Evolutionary conservation across 1,140 invertebrate species (phyloP), one percentile per base, ranked within the genome.

Genomic region (Ceratoteleas bidentatus): DNA sequence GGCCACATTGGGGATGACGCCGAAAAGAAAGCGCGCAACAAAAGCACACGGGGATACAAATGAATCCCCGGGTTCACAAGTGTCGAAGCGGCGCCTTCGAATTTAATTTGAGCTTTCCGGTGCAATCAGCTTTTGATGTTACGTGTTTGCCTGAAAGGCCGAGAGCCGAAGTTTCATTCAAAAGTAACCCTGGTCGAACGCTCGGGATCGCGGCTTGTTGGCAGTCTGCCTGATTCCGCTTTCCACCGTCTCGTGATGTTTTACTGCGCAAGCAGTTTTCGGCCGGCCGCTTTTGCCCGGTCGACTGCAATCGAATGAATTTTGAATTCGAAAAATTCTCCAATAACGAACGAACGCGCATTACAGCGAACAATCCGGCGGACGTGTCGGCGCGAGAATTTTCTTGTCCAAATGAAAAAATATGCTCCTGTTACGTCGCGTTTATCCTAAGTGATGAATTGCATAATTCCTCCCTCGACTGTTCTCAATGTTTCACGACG

Each of bases 81-180:
- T 79, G 74, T 77, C 74, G 68, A 73, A 79, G 68, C 66, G 68
- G 68, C 72, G 56, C 43, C 53, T 62, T 58, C 60, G 68, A 81
- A 81, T 70, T 74, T 62, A 75, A 79, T 72, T 72, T 72, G 56
- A 65, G 61, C 60, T 70, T 70, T 68, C 57, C 45, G 24, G 56
- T 60, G 61, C 66, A 66, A 79, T 73, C 33, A 81, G 70, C 65
- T 74, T 74, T 81, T 81, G 78, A 73, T 64, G 64, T 68, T 80
- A 61, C 53, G 49, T 77, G 65, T 77, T 77, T 70, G 65, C 74
- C 62, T 77, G 65, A 62, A 77, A 70, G 70, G 74, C 70, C 74
- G 60, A 61, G 56, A 68, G 60, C 62, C 66, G 66, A 73, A 72
- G 64, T 73, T 80, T 80, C 54, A 73, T 73, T 73, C 62, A 80